phyloP scores from a whole-genome alignment of 2,888 invertebrate genomes.

The Drosophila tanythrix region DNA sequence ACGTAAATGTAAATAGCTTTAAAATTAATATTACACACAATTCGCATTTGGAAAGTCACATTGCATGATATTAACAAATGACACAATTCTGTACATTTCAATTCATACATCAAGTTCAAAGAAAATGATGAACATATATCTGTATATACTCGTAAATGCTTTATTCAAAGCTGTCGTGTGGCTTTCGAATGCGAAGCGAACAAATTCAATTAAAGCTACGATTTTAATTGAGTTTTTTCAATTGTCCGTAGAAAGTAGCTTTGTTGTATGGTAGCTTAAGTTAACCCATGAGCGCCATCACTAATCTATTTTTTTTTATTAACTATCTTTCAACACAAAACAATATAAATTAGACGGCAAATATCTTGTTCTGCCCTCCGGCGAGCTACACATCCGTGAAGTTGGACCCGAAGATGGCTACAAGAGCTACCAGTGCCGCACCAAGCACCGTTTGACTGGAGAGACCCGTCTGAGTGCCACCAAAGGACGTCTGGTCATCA shows the following conservation, averaged over 20 bases:
- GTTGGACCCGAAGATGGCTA: conserved; percentile 97
- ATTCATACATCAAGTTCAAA: conserved; percentile 29
- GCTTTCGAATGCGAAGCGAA: conserved; percentile 49
- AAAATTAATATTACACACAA: conserved; percentile 22
- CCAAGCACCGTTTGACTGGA: conserved; percentile 96
- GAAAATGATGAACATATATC: conserved; percentile 8
- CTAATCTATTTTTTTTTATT: conserved; percentile 43
- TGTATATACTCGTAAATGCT: conserved; percentile 4
- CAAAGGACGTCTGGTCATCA: conserved; percentile 96
- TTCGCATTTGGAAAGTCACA: conserved; percentile 58
- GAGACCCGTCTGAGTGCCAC: conserved; percentile 97
- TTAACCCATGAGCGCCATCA: neutral
- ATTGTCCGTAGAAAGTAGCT: conserved; percentile 38
- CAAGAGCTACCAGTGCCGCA: conserved; percentile 96
- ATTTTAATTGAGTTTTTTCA: conserved; percentile 49
- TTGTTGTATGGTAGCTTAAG: conserved; percentile 27
- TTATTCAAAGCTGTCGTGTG: conserved; percentile 43
- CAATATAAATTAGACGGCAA: conserved; percentile 91
- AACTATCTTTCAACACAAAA: conserved; percentile 17
- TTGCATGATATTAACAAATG: conserved; percentile 51
- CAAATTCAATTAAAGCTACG: conserved; percentile 48
- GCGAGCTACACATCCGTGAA: conserved; percentile 97
- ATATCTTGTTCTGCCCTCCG: conserved; percentile 96
- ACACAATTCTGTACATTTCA: conserved; percentile 11
- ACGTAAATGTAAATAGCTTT: conserved; percentile 15